Evolutionary conservation across 2,797 vertebrate species (phyloP).

Genomic region (Peromyscus attwateri): DNA sequence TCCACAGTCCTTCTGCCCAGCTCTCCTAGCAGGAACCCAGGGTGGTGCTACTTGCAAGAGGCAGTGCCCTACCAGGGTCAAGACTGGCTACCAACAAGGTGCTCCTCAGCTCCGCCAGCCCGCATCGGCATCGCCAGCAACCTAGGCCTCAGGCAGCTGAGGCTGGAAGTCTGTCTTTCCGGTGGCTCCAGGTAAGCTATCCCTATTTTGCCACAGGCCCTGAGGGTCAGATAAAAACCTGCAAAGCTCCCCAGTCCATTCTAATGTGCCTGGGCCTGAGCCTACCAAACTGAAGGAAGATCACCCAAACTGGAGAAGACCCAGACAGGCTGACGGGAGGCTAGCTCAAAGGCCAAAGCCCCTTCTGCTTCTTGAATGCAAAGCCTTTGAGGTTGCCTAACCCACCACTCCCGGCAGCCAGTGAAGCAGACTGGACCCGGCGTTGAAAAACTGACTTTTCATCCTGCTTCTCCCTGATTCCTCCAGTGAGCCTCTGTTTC

Average conservation of each 20-base stretch:
- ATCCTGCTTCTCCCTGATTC: not conserved
- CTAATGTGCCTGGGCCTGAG: not conserved
- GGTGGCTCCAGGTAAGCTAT: not conserved
- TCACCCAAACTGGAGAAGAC: not conserved
- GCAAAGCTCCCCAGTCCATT: not conserved
- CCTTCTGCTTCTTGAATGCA: not conserved
- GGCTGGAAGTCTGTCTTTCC: not conserved
- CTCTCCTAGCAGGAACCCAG: not conserved
- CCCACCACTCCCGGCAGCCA: not conserved
- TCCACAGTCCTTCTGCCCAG: no score
- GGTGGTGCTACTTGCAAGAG: not conserved
- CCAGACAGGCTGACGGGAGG: not conserved
- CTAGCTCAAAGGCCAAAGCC: not conserved
- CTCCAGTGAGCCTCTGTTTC: not conserved
- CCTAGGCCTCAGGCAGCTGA: not conserved
- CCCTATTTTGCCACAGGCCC: not conserved
- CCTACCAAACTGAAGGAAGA: not conserved
- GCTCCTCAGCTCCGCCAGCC: accelerated
- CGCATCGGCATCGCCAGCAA: not conserved
- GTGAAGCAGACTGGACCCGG: not conserved
- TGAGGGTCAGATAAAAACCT: not conserved
- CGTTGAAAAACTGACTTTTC: not conserved
- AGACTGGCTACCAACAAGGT: not conserved
- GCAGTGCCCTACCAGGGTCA: not conserved
- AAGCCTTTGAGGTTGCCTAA: not conserved